Conservation (phyloP, 2,797 vertebrate genomes). For the Serranus cabrilla region DNA sequence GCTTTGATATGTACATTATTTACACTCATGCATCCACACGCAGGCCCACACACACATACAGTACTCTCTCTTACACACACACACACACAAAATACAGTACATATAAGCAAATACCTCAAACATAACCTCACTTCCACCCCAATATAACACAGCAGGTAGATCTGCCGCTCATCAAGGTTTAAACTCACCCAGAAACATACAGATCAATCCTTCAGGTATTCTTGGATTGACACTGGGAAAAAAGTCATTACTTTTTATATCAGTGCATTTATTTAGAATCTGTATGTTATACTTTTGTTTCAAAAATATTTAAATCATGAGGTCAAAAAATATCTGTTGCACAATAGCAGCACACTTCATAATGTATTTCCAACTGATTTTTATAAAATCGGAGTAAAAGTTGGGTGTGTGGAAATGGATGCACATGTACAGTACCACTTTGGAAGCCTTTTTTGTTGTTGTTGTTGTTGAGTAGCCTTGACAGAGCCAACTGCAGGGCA, state of each 20-base stretch:
- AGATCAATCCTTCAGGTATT: conserved; percentile 44
- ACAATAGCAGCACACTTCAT: conserved; percentile 53
- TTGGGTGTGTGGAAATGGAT: conserved; percentile 30
- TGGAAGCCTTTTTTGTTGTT: conserved; percentile 37
- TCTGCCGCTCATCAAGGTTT: conserved; percentile 38
- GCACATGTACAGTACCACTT: conserved; percentile 27
- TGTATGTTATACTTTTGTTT: conserved; percentile 34
- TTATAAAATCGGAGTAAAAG: conserved; percentile 34
- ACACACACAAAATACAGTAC: conserved; percentile 63
- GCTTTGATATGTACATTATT: conserved; percentile 80
- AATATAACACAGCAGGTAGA: conserved; percentile 27
- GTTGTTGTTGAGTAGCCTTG: conserved; percentile 29
- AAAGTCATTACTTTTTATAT: conserved; percentile 37
- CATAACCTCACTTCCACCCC: conserved; percentile 29
- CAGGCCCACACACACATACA: conserved; percentile 39
- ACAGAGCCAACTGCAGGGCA: conserved; percentile 43
- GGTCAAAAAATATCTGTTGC: conserved; percentile 61
- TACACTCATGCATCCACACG: conserved; percentile 72
- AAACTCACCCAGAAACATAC: conserved; percentile 42
- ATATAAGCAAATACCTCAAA: conserved; percentile 56
- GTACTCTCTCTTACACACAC: conserved; percentile 26
- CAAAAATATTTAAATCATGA: conserved; percentile 51
- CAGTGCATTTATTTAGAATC: conserved; percentile 49
- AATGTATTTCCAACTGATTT: conserved; percentile 39
- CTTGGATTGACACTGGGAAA: conserved; percentile 48